These are phyloP conservation scores for Syritta pipiens DNA, from an alignment of 2,888 invertebrate species.

Conservation along the genomic window DNA sequence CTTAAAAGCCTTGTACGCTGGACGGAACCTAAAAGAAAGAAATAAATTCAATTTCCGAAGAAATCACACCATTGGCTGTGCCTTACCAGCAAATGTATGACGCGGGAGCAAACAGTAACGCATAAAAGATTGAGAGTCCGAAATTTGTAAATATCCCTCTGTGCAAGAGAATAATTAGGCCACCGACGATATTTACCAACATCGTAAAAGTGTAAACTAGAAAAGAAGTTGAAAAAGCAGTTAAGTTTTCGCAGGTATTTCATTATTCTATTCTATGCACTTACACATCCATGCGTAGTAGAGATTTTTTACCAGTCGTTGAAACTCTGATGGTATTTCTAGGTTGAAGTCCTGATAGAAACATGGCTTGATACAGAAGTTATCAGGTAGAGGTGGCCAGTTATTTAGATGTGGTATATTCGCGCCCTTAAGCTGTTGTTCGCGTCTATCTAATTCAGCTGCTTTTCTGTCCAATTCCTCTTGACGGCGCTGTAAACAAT, in stretches of 20 bases:
- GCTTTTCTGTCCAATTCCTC: slow-evolving; percentile 96
- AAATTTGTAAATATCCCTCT: slow-evolving; percentile 85
- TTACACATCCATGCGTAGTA: slow-evolving; percentile 99
- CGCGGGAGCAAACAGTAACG: slow-evolving; percentile 95
- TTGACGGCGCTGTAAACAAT: slow-evolving; percentile 84
- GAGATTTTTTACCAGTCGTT: slow-evolving; percentile 94
- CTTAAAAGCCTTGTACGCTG: slow-evolving; percentile 99
- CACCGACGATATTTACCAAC: slow-evolving; percentile 91
- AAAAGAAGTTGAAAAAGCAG: too few relatives aligned
- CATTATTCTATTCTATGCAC: too few relatives aligned
- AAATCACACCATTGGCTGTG: neutral
- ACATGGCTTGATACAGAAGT: slow-evolving; percentile 96
- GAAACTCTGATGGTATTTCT: slow-evolving; percentile 98
- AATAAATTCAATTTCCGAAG: too few relatives aligned
- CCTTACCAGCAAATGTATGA: slow-evolving; percentile 96
- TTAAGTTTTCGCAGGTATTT: too few relatives aligned
- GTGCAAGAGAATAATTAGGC: slow-evolving; percentile 87
- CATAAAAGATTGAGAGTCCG: slow-evolving; percentile 93
- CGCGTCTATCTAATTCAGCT: slow-evolving; percentile 91
- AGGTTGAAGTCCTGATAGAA: slow-evolving; percentile 99
- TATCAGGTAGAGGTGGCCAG: slow-evolving; percentile 98
- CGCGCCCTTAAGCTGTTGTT: slow-evolving; percentile 87
- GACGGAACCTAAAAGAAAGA: slow-evolving; percentile 85
- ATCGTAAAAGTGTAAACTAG: slow-evolving; percentile 95
- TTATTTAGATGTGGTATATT: slow-evolving; percentile 91